phyloP scores from a whole-genome alignment of 2,888 invertebrate genomes.

The Drosophila flavopinicola region DNA sequence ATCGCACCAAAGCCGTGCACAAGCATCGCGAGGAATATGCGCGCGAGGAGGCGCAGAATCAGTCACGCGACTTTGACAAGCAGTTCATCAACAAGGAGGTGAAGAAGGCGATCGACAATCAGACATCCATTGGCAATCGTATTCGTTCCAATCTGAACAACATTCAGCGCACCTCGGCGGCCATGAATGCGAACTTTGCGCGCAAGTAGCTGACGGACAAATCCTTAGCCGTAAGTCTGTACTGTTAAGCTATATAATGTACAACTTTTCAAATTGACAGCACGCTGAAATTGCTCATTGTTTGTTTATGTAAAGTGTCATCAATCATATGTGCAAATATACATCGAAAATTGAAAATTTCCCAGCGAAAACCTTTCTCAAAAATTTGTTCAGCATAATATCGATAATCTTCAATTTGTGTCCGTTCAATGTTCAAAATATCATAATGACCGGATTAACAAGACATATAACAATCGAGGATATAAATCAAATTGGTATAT shows the following conservation, averaged over 20 bases:
- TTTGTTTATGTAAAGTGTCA: no score
- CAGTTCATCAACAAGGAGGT: conserved; percentile 85
- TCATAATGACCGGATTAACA: no score
- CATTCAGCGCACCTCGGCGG: conserved; percentile 91
- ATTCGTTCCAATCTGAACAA: conserved; percentile 95
- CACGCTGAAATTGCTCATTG: no score
- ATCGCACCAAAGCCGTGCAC: conserved; percentile 88
- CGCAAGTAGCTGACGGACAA: conserved; percentile 84
- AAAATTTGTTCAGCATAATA: no score
- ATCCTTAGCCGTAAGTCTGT: conserved; percentile 5
- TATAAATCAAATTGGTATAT: no score
- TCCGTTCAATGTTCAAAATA: no score
- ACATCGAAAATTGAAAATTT: no score
- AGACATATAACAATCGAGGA: no score
- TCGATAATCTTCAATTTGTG: no score
- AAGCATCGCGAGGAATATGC: conserved; percentile 87
- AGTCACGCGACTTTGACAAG: conserved; percentile 85
- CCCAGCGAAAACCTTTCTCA: no score
- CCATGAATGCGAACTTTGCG: conserved; percentile 94
- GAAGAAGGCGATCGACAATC: conserved; percentile 85
- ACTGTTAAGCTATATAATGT: background rate
- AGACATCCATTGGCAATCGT: conserved; percentile 91
- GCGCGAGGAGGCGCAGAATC: conserved; percentile 84
- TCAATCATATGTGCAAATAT: no score
- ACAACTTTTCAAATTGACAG: background rate